Percentiles rank a stretch among this genome's conserved stretches.
These are phyloP conservation scores for Drosophila trichaetosa DNA, from an alignment of 2,888 invertebrate genomes.

Conservation along the genomic window DNA sequence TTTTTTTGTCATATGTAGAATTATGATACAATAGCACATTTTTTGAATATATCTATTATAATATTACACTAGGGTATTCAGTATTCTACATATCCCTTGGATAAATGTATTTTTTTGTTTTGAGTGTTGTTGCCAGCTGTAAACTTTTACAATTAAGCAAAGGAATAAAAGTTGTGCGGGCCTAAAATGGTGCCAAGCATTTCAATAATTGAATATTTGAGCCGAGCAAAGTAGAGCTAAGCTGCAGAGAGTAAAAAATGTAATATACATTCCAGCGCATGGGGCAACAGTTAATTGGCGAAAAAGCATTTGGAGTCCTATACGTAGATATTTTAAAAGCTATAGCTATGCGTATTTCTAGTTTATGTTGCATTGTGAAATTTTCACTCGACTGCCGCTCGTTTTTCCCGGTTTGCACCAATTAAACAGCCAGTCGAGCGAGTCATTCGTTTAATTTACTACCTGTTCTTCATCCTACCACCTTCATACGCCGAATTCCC, in stretches of 20 bases:
- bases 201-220: conserved; percentile 75
- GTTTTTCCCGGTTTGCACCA: conserved; percentile 31
- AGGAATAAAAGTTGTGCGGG: conserved; percentile 66
- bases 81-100: background rate
- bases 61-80: conserved; percentile 4
- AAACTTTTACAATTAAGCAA: conserved; percentile 77
- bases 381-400: conserved; percentile 32
- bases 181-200: conserved; percentile 56
- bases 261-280: conserved; percentile 47
- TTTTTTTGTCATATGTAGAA: background rate
- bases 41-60: background rate
- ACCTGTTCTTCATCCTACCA: conserved; percentile 44
- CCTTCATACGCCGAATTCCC: background rate
- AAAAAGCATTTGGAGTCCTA: conserved; percentile 17
- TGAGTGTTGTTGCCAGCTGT: conserved; percentile 8
- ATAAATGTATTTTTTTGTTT: background rate
- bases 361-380: conserved; percentile 28
- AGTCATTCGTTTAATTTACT: conserved; percentile 82
- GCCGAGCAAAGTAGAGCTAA: conserved; percentile 21
- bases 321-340: background rate
- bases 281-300: conserved; percentile 52
- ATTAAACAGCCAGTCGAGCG: conserved; percentile 62
- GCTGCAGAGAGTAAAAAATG: conserved; percentile 42
- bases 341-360: conserved; percentile 16
- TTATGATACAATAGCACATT: rapidly evolving